phyloP scores from a whole-genome alignment of 2,113 vertebrate species.

The Oceanodroma tethys region DNA sequence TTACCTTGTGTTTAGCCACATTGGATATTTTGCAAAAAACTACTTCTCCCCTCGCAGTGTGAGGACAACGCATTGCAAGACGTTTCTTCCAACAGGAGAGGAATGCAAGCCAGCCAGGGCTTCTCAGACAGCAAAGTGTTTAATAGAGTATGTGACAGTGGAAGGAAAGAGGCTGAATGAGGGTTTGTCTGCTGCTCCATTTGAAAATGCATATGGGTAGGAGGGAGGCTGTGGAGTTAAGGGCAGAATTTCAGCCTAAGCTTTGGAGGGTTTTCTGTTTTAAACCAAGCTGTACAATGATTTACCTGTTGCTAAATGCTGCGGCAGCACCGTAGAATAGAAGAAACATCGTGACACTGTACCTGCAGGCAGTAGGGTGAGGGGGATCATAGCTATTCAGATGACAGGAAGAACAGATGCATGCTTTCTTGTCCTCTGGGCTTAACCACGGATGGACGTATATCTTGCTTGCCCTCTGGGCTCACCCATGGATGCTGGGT shows the following conservation, averaged over 20 bases:
- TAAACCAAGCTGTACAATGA: background rate
- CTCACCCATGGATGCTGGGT: background rate
- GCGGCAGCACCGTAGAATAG: background rate
- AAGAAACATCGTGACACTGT: background rate
- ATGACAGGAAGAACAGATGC: background rate
- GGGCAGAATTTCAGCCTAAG: background rate
- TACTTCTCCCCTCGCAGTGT: accelerated
- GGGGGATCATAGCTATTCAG: background rate
- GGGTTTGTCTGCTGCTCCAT: background rate
- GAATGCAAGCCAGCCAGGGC: background rate
- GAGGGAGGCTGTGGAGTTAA: background rate
- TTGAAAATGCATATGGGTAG: accelerated
- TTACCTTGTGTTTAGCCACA: background rate
- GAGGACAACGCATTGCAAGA: accelerated
- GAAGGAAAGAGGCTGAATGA: background rate
- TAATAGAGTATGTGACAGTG: background rate
- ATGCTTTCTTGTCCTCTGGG: background rate
- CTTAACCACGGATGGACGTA: background rate
- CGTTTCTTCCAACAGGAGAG: background rate
- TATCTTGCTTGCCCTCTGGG: background rate
- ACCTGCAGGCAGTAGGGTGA: background rate
- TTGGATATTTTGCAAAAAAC: background rate
- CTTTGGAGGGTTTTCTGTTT: background rate
- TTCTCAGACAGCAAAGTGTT: background rate
- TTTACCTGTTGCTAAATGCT: background rate